Evolutionary conservation across 2,888 invertebrate species (phyloP).

Genomic region (Drosophila sordidula): DNA sequence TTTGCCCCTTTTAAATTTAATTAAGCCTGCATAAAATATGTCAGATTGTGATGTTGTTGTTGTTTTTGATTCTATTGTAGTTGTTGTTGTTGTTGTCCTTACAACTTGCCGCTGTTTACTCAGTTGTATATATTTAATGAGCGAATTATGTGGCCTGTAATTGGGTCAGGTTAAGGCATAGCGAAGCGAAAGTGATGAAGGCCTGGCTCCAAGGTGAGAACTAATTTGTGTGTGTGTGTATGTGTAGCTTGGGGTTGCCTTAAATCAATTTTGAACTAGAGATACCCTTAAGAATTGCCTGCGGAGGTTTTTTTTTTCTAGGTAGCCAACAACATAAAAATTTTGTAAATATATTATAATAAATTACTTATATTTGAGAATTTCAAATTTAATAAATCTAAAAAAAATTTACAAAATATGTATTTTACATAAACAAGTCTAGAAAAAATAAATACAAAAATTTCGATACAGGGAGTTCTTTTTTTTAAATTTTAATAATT

Average conservation of each 20-base stretch:
- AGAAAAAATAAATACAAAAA: too few relatives aligned
- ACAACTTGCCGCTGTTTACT: slow-evolving; percentile 18
- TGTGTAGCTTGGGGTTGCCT: neutral
- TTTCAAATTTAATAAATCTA: too few relatives aligned
- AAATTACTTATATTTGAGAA: too few relatives aligned
- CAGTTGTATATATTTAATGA: slow-evolving; percentile 38
- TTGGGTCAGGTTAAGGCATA: slow-evolving; percentile 19
- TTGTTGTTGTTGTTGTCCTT: slow-evolving; percentile 5
- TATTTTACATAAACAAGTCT: too few relatives aligned
- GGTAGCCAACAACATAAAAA: too few relatives aligned
- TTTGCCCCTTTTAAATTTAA: slow-evolving; percentile 40
- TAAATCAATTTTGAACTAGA: too few relatives aligned
- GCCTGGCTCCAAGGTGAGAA: neutral
- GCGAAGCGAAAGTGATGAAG: slow-evolving; percentile 1
- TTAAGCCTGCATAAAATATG: slow-evolving; percentile 26
- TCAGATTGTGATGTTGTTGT: slow-evolving; percentile 6
- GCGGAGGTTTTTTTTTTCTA: too few relatives aligned
- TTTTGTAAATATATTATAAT: too few relatives aligned
- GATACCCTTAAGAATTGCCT: too few relatives aligned
- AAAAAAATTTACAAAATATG: too few relatives aligned
- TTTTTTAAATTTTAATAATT: too few relatives aligned
- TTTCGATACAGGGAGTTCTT: too few relatives aligned
- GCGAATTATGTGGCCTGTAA: slow-evolving; percentile 28
- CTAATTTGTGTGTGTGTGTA: neutral
- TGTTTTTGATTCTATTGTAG: neutral